Conservation (phyloP, 2,113 vertebrate genomes). For the Acanthisitta chloris region DNA sequence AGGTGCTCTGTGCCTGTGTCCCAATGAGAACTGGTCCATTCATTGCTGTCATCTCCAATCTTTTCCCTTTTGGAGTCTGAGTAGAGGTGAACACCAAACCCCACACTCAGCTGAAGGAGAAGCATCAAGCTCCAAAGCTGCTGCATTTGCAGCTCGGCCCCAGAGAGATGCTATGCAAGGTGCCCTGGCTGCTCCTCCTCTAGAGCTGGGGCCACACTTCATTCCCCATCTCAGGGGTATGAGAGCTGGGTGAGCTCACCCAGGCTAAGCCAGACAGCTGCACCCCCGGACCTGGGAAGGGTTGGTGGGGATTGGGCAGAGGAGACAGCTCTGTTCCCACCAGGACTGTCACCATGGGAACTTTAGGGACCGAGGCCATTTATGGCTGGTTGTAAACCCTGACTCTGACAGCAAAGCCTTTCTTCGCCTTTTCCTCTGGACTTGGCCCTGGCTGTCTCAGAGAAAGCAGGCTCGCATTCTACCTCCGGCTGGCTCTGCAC, state of each 20-base stretch:
- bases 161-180: not conserved
- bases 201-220: rapidly evolving
- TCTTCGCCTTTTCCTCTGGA: slow-evolving; percentile 34
- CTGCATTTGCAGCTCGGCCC: not conserved
- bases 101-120: not conserved
- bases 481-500: slow-evolving; percentile 45
- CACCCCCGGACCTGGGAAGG: not conserved
- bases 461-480: slow-evolving; percentile 9
- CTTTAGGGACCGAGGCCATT: slow-evolving; percentile 16
- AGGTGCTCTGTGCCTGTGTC: not conserved
- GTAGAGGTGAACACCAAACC: not conserved
- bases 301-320: not conserved
- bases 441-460: slow-evolving; percentile 13
- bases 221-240: rapidly evolving
- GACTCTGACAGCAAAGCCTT: slow-evolving; percentile 52
- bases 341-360: slow-evolving; percentile 55
- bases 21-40: not conserved
- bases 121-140: not conserved
- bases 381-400: slow-evolving; percentile 29
- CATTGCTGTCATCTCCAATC: not conserved
- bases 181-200: not conserved
- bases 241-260: not conserved
- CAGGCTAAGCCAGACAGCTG: not conserved
- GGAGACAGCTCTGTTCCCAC: slow-evolving; percentile 13
- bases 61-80: not conserved